Base-by-base conservation (phyloP, 2,113 vertebrate species). In the Chauna torquata region DNA sequence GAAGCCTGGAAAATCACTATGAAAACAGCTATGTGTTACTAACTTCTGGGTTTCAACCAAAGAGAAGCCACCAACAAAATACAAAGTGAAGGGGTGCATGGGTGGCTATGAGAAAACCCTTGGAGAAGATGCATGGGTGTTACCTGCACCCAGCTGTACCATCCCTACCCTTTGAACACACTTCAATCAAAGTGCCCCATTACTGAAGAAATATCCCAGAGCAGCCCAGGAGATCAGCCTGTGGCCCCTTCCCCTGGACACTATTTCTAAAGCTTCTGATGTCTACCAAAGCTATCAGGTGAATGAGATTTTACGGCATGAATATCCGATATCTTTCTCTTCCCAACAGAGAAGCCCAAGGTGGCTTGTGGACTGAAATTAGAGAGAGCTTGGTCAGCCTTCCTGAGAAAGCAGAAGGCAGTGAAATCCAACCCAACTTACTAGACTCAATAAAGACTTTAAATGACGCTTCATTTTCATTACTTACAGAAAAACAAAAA, bases 391-490 rank as follows among this genome's bases (percentile, higher is more conserved):
- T 11, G 12, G 25, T 38, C 86, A 79, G 79, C 45, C 76, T 82
- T 82, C 92, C 69, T 34, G 49, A 75, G 86, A 66, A 92, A 88
- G 38, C 82, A 93, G 66, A 55, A 92, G 52, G 82, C 70, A 58
- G 27, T 54, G 89, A 90, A 94, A 95, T n/a, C 42, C 70, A 84
- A 55, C 44, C 66, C 92, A 90, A 78, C 18, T 15, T 12, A 50
- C 50, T 1, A 88, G 86, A 64, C 79, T 78, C 75, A 42, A 47
- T 44, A 71, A 82, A 90, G 90, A 45, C 71, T 70, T 82, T 13
- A 79, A 95, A 49, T 27, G 84, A 77, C 72, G 90, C 58, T 91
- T 80, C 81, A 42, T 89, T 81, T 83, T 91, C 68, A 54, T 86
- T 91, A 45, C 81, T 94, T 91, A 65, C 17, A 82, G 88, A 81